Evolutionary conservation across 2,113 vertebrate species (phyloP).

Genomic region (Misgurnus mizolepis): DNA sequence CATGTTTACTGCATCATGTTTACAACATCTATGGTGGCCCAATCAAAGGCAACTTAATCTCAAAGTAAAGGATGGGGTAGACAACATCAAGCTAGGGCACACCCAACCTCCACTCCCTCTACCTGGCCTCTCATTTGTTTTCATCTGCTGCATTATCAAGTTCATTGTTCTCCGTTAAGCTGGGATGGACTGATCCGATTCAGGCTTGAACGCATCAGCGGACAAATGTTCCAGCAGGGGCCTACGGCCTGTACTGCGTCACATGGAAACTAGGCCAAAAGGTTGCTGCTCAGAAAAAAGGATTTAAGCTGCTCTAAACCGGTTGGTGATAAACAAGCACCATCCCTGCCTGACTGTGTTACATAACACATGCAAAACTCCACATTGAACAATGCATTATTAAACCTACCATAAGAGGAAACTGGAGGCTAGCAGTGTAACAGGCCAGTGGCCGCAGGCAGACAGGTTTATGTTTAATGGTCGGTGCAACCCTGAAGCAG

Average conservation of each 20-base stretch:
- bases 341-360: conserved; percentile 34
- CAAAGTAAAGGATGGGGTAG: background rate
- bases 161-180: conserved; percentile 33
- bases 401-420: background rate
- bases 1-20: no score
- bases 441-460: conserved; percentile 18
- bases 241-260: conserved; percentile 14
- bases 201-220: background rate
- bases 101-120: background rate
- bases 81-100: background rate
- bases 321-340: conserved; percentile 31
- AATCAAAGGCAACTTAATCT: background rate
- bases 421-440: conserved; percentile 55
- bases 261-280: conserved; percentile 68
- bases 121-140: conserved; percentile 32
- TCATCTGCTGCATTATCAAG: conserved; percentile 19
- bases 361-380: conserved; percentile 53
- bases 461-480: background rate
- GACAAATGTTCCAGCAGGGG: conserved; percentile 36
- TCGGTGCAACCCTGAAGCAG: background rate
- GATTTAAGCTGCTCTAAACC: conserved; percentile 55
- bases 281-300: conserved; percentile 35
- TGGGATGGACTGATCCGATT: conserved; percentile 45
- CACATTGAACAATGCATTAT: conserved; percentile 7
- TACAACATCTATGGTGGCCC: no score